Evolutionary conservation across 2,888 invertebrate species (phyloP).

Genomic region (Tortricodes alternella): DNA sequence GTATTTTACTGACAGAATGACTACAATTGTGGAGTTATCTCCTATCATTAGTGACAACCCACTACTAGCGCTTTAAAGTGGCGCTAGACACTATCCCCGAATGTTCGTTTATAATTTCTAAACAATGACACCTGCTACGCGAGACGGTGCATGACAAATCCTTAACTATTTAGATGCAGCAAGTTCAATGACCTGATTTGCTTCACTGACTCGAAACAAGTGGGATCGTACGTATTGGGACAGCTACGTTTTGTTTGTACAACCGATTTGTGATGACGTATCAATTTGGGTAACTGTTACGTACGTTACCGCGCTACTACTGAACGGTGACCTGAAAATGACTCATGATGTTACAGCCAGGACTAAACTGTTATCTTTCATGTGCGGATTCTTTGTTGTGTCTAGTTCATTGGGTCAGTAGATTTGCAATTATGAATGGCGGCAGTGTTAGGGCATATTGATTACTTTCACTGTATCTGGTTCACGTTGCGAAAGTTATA

Average conservation of each 20-base stretch:
- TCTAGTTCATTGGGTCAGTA: conserved; percentile 49
- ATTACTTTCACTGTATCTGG: conserved; percentile 31
- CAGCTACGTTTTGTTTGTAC: conserved; percentile 60
- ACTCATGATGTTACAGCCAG: conserved; percentile 60
- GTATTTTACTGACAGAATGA: no score
- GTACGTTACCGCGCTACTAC: conserved; percentile 44
- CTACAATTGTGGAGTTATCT: no score
- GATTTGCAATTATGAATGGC: conserved; percentile 33
- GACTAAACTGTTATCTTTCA: conserved; percentile 52
- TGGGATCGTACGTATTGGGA: conserved; percentile 58
- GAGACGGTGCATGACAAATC: conserved; percentile 36
- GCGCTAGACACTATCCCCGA: background rate
- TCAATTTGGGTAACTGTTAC: conserved; percentile 76
- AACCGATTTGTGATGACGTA: conserved; percentile 68
- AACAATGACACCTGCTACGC: conserved; percentile 32
- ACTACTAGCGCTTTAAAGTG: no score
- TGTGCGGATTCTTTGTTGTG: conserved; percentile 41
- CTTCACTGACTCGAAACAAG: conserved; percentile 52
- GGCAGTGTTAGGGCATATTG: conserved; percentile 34
- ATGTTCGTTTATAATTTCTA: conserved; percentile 10
- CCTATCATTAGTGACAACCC: no score
- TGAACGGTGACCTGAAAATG: conserved; percentile 74
- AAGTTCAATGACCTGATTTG: conserved; percentile 58
- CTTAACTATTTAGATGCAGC: conserved; percentile 38
- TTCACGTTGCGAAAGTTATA: conserved; percentile 21